Evolutionary conservation across 2,797 vertebrate species (phyloP).

Genomic region (Pseudopleuronectes americanus): DNA sequence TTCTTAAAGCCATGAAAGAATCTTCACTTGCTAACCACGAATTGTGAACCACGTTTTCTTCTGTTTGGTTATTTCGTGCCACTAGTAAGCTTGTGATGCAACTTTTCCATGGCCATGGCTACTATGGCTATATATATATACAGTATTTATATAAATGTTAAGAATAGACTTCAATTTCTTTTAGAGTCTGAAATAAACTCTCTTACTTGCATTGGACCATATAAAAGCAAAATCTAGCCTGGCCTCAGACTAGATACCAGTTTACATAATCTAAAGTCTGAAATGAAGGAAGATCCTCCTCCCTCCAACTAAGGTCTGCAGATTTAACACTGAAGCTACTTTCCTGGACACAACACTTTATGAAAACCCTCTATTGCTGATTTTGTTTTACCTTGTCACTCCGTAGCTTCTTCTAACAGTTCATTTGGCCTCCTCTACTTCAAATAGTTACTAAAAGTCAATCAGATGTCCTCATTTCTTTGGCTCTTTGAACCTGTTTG

Average conservation of each 20-base stretch:
- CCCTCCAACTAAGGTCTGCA: neutral
- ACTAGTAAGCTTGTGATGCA: too few relatives aligned
- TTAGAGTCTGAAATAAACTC: too few relatives aligned
- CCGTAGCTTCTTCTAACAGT: neutral
- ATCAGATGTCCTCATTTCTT: slow-evolving; percentile 50
- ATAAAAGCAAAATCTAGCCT: too few relatives aligned
- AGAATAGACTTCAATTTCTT: too few relatives aligned
- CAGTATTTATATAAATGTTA: too few relatives aligned
- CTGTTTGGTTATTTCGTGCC: too few relatives aligned
- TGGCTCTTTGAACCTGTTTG: slow-evolving; percentile 30
- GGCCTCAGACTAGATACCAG: neutral
- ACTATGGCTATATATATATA: too few relatives aligned
- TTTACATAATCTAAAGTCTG: neutral
- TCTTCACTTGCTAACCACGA: too few relatives aligned
- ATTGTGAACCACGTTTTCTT: too few relatives aligned
- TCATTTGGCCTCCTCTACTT: neutral
- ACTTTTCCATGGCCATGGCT: too few relatives aligned
- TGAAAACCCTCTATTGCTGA: neutral
- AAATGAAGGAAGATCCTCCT: neutral
- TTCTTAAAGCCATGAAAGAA: too few relatives aligned
- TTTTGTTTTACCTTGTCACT: neutral
- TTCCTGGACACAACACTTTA: neutral
- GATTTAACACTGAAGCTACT: neutral
- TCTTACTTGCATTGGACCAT: too few relatives aligned
- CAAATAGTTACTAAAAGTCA: slow-evolving; percentile 29